Conservation (phyloP, 2,888 invertebrate genomes). For the Orchesella flavescens region DNA sequence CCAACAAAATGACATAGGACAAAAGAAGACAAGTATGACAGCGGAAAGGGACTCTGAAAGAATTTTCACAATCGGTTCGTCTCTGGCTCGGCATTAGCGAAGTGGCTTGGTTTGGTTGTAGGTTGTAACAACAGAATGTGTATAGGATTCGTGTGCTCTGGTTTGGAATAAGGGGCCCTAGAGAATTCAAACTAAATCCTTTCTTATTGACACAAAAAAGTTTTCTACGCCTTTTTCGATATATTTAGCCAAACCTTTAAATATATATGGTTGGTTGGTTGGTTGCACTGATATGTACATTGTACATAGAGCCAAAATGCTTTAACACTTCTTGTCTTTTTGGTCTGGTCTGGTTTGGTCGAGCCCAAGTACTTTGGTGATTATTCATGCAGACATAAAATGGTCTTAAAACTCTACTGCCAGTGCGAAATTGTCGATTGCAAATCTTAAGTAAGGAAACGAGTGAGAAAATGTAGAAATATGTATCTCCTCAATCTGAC, state of each 20-base stretch:
- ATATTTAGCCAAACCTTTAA: not conserved
- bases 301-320: too few species aligned
- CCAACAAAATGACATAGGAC: not conserved
- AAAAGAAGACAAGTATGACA: not conserved
- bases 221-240: not conserved
- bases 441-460: too few species aligned
- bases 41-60: not conserved
- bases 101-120: too few species aligned
- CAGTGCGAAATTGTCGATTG: too few species aligned
- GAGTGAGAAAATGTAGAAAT: not conserved
- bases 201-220: slow-evolving; percentile 40
- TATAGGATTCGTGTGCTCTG: not conserved
- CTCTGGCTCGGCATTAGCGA: not conserved
- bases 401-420: slow-evolving; percentile 13
- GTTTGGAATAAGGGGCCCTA: slow-evolving; percentile 20
- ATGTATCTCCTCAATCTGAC: not conserved
- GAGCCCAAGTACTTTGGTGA: not conserved
- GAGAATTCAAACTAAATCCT: slow-evolving; percentile 43
- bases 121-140: too few species aligned
- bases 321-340: not conserved
- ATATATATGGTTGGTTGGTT: not conserved
- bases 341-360: not conserved
- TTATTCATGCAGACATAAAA: slow-evolving; percentile 41
- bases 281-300: not conserved
- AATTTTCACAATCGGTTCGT: slow-evolving; percentile 16